A percentile compares a stretch with the other conserved stretches of the same genome.
Evolutionary conservation across 2,113 vertebrate genomes (phyloP).

Genomic region (Nansenia antarctica): DNA sequence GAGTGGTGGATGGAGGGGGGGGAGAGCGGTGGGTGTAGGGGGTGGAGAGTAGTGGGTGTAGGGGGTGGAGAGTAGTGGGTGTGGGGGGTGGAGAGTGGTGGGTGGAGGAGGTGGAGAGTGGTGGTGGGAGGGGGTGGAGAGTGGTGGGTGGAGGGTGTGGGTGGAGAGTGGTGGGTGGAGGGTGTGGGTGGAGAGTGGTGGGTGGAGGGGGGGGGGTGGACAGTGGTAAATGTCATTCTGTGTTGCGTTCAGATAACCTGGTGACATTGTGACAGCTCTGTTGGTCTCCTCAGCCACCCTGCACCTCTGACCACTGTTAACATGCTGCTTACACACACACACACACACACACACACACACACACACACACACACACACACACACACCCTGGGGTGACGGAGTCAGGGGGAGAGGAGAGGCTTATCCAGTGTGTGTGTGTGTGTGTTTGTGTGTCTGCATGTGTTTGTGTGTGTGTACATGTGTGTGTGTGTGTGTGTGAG

Average conservation of each 20-base stretch:
- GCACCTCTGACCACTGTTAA: conserved; percentile 46
- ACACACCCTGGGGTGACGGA: conserved; percentile 34
- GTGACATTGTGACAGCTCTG: conserved; percentile 33
- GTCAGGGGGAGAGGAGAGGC: conserved; percentile 42
- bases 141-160: too few species aligned
- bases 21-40: conserved; percentile 18
- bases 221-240: conserved; percentile 32
- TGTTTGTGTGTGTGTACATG: conserved; percentile 12
- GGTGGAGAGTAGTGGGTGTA: conserved; percentile 20
- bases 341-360: conserved; percentile 25
- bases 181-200: too few species aligned
- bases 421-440: conserved; percentile 54
- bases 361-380: conserved; percentile 23
- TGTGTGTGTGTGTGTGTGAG: conserved; percentile 11
- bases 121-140: too few species aligned
- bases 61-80: too few species aligned
- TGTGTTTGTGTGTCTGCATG: conserved; percentile 16
- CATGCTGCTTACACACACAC: conserved; percentile 21
- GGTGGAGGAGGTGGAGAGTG: too few species aligned
- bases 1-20: too few species aligned
- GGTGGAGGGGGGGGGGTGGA: conserved; percentile 16
- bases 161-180: too few species aligned
- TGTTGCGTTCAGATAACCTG: conserved; percentile 47
- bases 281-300: conserved; percentile 23
- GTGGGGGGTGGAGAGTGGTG: conserved; percentile 20